phyloP scores from a whole-genome alignment of 2,797 vertebrate genomes.

The Hippocampus kuda region DNA sequence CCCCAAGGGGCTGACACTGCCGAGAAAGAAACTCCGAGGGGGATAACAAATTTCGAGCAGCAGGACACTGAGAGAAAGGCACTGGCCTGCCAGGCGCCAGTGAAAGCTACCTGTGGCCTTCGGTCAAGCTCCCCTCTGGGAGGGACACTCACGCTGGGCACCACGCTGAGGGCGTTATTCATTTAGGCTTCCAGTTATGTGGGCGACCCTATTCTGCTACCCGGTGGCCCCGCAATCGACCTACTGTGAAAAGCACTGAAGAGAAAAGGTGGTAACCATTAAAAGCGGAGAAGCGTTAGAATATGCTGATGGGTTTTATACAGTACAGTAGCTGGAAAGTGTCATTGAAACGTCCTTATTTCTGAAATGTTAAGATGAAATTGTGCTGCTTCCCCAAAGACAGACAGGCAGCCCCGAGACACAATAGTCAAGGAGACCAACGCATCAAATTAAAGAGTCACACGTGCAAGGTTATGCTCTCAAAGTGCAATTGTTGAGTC shows the following conservation, averaged over 20 bases:
- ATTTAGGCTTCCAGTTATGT: constrained; percentile 73
- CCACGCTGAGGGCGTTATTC: constrained; percentile 80
- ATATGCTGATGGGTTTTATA: constrained; percentile 19
- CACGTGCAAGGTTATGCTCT: background rate
- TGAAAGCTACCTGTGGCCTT: constrained; percentile 86
- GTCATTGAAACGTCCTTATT: background rate
- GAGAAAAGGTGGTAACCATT: constrained; percentile 37
- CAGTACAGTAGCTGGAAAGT: background rate
- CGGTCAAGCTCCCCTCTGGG: constrained; percentile 64
- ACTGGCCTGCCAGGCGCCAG: constrained; percentile 67
- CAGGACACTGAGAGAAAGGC: constrained; percentile 56
- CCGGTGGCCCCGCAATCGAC: constrained; percentile 41
- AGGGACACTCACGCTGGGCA: constrained; percentile 71
- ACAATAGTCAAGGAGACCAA: background rate
- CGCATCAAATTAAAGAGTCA: background rate
- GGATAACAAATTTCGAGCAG: constrained; percentile 73
- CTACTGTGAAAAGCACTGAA: constrained; percentile 61
- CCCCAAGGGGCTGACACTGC: constrained; percentile 62
- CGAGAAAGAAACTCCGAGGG: constrained; percentile 66
- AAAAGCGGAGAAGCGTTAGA: constrained; percentile 40
- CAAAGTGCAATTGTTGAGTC: background rate
- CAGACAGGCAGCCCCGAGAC: background rate
- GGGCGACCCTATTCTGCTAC: constrained; percentile 68
- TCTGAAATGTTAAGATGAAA: background rate
- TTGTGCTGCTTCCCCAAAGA: background rate